Conservation (phyloP, 2,888 invertebrate species). For the Augiades crinisus region DNA sequence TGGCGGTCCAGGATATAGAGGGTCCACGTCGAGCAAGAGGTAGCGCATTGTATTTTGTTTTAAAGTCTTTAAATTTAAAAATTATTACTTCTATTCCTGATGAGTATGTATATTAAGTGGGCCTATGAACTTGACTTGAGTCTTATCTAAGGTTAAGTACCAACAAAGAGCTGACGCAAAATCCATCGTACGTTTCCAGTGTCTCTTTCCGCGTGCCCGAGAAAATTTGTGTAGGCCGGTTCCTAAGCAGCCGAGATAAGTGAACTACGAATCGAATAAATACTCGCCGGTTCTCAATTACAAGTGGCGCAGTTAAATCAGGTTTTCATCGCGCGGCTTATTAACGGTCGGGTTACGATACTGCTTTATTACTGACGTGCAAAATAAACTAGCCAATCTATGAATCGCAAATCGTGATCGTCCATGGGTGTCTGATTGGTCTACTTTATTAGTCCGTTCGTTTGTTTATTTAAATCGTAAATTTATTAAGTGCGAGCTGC, state of each 20-base stretch:
- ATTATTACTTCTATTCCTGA: too few species aligned
- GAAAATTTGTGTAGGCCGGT: slow-evolving; percentile 33
- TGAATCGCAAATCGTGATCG: slow-evolving; percentile 36
- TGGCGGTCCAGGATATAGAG: too few species aligned
- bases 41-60: too few species aligned
- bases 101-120: too few species aligned
- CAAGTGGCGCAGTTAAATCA: slow-evolving; percentile 43
- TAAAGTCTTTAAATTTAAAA: too few species aligned
- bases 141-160: too few species aligned
- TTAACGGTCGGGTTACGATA: slow-evolving; percentile 42
- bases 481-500: too few species aligned
- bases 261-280: slow-evolving; percentile 43
- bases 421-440: slow-evolving; percentile 33
- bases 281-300: slow-evolving; percentile 45
- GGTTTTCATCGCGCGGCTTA: slow-evolving; percentile 43
- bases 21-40: too few species aligned
- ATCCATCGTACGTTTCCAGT: slow-evolving; percentile 1
- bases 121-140: too few species aligned
- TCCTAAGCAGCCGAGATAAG: slow-evolving; percentile 40
- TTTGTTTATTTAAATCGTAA: background rate
- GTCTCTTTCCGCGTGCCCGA: slow-evolving; percentile 24
- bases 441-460: background rate
- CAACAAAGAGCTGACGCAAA: too few species aligned
- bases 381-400: slow-evolving; percentile 36
- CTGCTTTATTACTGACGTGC: slow-evolving; percentile 35